phyloP scores from a whole-genome alignment of 2,113 vertebrate genomes.

The Alexandromys fortis region DNA sequence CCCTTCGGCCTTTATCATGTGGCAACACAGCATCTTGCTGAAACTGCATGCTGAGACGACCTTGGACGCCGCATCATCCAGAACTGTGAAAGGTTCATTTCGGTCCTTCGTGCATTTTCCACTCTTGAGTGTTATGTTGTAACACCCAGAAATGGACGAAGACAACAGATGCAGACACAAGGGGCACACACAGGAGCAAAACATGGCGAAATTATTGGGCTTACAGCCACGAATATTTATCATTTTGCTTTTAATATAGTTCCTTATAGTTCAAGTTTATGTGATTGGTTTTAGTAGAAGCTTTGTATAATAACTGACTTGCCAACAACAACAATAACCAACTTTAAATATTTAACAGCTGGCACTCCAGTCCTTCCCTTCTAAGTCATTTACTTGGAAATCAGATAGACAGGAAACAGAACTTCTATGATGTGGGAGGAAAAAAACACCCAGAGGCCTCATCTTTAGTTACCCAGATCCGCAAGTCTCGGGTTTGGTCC shows the following conservation, averaged over 20 bases:
- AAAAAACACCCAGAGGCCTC: background rate
- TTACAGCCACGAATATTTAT: background rate
- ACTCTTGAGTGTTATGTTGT: background rate
- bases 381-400: constrained; percentile 30
- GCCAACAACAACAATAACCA: background rate
- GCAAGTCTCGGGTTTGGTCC: background rate
- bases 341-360: constrained; percentile 8
- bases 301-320: background rate
- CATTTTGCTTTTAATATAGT: constrained; percentile 14
- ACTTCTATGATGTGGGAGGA: background rate
- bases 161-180: background rate
- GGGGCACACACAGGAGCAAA: background rate
- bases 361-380: background rate
- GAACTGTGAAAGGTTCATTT: background rate
- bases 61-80: background rate
- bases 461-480: background rate
- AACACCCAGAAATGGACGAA: background rate
- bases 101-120: background rate
- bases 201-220: background rate
- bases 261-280: constrained; percentile 4
- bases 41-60: background rate
- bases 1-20: background rate
- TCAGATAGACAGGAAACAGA: constrained; percentile 34
- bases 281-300: constrained; percentile 46
- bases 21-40: background rate